A percentile compares a stretch with the other conserved stretches of the same genome.
Conservation (phyloP, 1,140 invertebrate genomes). For the Aphis gossypii region DNA sequence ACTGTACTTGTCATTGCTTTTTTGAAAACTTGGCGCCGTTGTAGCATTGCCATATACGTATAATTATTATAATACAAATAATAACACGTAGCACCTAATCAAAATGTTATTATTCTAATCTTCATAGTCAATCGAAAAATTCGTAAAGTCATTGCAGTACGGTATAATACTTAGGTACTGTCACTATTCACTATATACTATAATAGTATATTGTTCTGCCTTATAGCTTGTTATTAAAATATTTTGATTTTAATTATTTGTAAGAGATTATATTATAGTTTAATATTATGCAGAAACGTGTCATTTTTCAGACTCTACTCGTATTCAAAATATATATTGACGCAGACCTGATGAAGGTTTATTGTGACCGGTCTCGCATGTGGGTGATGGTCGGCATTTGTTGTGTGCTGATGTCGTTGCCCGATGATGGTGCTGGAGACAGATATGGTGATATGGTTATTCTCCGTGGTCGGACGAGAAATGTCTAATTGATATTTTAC, state of each 20-base stretch:
- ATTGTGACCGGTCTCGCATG: too few species aligned
- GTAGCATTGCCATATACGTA: not conserved
- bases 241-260: not conserved
- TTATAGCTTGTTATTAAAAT: not conserved
- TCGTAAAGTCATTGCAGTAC: not conserved
- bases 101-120: not conserved
- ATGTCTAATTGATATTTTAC: too few species aligned
- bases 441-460: too few species aligned
- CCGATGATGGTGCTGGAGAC: too few species aligned
- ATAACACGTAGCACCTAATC: not conserved
- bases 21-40: not conserved
- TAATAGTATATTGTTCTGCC: not conserved
- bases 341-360: too few species aligned
- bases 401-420: too few species aligned
- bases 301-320: not conserved
- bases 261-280: not conserved
- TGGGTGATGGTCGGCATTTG: too few species aligned
- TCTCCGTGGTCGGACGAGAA: too few species aligned
- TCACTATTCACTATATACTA: not conserved
- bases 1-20: not conserved
- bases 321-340: too few species aligned
- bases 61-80: not conserved
- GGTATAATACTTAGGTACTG: not conserved
- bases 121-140: not conserved
- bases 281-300: not conserved